Conservation (phyloP, 2,888 invertebrate genomes). For the Coelopa pilipes region DNA sequence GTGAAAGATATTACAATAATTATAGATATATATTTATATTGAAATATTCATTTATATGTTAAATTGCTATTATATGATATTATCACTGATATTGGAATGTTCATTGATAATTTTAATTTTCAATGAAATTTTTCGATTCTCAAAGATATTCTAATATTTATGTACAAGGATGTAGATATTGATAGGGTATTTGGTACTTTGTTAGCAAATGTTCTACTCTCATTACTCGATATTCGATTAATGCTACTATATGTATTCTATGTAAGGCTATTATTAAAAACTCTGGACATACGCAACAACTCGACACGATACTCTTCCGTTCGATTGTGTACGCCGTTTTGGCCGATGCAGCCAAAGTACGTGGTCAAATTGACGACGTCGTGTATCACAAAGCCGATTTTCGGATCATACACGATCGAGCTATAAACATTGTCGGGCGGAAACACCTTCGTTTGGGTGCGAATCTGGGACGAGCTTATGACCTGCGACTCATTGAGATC, state of each 20-base stretch:
- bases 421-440: slow-evolving; percentile 47
- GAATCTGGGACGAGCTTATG: slow-evolving; percentile 48
- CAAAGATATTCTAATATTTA: not conserved
- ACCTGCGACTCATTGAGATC: slow-evolving; percentile 44
- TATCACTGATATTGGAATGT: no score
- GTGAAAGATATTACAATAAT: no score
- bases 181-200: not conserved
- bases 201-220: slow-evolving; percentile 12
- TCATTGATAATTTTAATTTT: no score
- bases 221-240: not conserved
- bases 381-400: slow-evolving; percentile 53
- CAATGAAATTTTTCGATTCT: not conserved
- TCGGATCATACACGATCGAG: slow-evolving; percentile 50
- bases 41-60: no score
- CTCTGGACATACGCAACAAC: slow-evolving; percentile 29
- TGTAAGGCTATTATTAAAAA: not conserved
- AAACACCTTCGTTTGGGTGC: slow-evolving; percentile 46
- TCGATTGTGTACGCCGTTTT: slow-evolving; percentile 34
- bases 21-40: no score
- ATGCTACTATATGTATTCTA: not conserved
- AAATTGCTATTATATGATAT: no score
- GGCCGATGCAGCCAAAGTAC: slow-evolving; percentile 45
- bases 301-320: slow-evolving; percentile 34
- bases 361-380: slow-evolving; percentile 45
- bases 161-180: slow-evolving; percentile 14